Evolutionary conservation across 2,888 invertebrate species (phyloP), one percentile per base, ranked within the genome.

Genomic region (Chrysolina americana): DNA sequence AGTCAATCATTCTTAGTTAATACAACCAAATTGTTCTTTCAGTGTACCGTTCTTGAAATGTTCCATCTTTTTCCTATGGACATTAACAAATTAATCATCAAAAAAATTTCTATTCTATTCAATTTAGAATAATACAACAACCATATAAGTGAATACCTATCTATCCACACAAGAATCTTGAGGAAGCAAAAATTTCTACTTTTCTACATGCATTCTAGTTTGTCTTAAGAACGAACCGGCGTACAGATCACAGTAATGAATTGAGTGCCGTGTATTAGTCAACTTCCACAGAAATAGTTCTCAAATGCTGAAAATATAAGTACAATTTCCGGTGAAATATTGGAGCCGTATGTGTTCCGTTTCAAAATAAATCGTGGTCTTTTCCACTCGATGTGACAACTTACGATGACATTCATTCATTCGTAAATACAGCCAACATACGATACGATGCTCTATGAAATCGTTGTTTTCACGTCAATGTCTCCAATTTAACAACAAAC

Each of bases 311-410:
- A 63, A 77, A 73, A 77, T 73, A 71, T 70, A 74, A 73, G 75
- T 69, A 59, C 70, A 64, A 66, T 74, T 75, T 77, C 75, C 77
- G 71, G 71, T 74, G 75, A 77, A 70, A 77, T 75, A 77, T 75
- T 74, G 70, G 65, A 68, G 69, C 73, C 69, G 71, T 73, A 77
- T 77, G 77, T 64, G 71, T 70, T 65, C 62, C 66, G 70, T 77
- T 77, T 71, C 68, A 73, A 77, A 77, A 77, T 75, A 75, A 77
- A 77, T 75, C 71, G 69, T 56, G 23, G 56, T 19, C 19, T 19
- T 56, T 56, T 56, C 21, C 56, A 56, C 56, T 56, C 56, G 56
- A 56, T 56, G 56, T 56, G 56, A 56, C 56, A 56, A 56, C 11
- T 56, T 56, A 56, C 56, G 56, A 56, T 21, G 56, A 21, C 15